A percentile compares a stretch with the other conserved stretches of the same genome.
Conservation (phyloP, 2,113 vertebrate genomes). For the Syngnathus typhle region DNA sequence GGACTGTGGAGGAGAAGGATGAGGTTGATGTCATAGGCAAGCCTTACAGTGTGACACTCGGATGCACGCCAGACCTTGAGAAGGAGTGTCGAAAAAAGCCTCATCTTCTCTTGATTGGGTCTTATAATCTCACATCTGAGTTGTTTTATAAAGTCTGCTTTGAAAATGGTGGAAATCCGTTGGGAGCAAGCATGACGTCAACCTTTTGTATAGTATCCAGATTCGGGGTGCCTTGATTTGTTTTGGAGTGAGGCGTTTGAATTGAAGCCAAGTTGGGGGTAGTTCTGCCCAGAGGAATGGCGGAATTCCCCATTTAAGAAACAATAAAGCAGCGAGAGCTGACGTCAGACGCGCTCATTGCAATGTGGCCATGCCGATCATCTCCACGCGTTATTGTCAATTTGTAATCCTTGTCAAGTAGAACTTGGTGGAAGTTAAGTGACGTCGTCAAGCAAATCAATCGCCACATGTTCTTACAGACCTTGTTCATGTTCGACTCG, state of each 20-base stretch:
- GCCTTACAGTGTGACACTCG: constrained; percentile 53
- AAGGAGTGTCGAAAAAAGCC: not conserved
- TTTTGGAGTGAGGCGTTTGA: constrained; percentile 22
- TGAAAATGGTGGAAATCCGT: not conserved
- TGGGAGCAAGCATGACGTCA: constrained; percentile 54
- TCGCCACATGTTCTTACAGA: too few relatives aligned
- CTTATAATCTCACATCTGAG: too few relatives aligned
- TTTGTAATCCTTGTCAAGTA: not conserved
- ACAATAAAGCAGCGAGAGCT: constrained; percentile 42
- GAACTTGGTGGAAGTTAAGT: not conserved
- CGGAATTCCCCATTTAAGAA: constrained; percentile 42
- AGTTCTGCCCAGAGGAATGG: constrained; percentile 29
- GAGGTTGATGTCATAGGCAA: constrained; percentile 67
- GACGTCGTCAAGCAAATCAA: too few relatives aligned
- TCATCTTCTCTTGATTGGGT: too few relatives aligned
- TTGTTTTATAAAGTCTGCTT: too few relatives aligned
- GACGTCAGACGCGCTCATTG: constrained; percentile 33
- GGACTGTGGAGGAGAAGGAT: constrained; percentile 20
- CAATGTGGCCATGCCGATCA: not conserved
- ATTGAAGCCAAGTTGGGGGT: constrained; percentile 38
- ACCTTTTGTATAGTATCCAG: constrained; percentile 53
- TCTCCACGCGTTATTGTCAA: not conserved
- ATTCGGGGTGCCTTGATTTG: constrained; percentile 60
- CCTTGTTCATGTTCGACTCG: too few relatives aligned
- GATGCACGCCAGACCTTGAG: constrained; percentile 42